Evolutionary conservation across 2,888 invertebrate species (phyloP), one percentile per base, ranked within the genome.

Genomic region (Brachypalpus laphriformis): DNA sequence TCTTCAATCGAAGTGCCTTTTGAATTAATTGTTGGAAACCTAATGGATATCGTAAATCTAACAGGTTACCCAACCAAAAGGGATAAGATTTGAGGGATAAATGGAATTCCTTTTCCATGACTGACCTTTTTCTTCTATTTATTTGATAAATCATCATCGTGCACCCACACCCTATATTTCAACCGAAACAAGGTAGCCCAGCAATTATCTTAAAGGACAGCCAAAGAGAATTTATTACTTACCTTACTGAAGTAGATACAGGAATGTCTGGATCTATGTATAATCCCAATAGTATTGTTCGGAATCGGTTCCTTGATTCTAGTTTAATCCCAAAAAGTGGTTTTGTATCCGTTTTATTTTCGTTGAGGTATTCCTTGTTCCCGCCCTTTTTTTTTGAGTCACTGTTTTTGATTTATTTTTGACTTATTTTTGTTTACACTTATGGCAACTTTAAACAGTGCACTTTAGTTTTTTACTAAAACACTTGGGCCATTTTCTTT

Each of bases 401-500:
- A 82, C 82, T 65, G 59, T 70, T 70, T 59, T 34, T 34, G 8
- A 8, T 31, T 49, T 49, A 49, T 49, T 25, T 20, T 11, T 65
- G 31, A 22, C 3, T 51, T 66, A 20, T 61, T 49, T 70, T 61
- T 65, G 28, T 14, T 57, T 61, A 65, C 72, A 78, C 78, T 68
- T 83, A 61, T 63, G 68, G 63, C 56, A 68, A 83, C 61, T 56
- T 63, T 56, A 22, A 68, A 37, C 47, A 70, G 75, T 70, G 70
- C 82, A 82, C 66, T 77, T 78, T 57, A 63, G 68, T 75, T 51
- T 68, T 40, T 57, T 40, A 66, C 18, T 66, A 37, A 66, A 47
- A 77, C 61, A 77, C 68, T 74, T 54, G 57, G 56, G 70, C 83
- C 83, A 78, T 83, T 74, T 68, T n/a, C n/a, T n/a, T 70, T 61